phyloP scores from a whole-genome alignment of 1,140 invertebrate genomes.

The Zaprionus ornatus region DNA sequence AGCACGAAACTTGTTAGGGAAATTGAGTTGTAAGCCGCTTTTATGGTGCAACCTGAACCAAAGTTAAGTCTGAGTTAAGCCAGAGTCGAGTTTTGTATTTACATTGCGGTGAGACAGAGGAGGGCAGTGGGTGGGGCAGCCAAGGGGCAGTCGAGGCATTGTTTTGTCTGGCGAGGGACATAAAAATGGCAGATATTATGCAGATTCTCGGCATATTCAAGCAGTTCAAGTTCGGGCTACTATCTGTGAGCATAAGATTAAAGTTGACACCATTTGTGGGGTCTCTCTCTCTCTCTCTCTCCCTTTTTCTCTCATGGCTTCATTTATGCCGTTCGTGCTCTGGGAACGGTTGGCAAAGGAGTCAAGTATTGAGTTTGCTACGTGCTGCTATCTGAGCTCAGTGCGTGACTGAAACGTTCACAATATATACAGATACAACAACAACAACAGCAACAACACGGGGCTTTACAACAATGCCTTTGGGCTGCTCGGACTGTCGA shows the following conservation, averaged over 20 bases:
- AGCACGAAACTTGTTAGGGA: constrained; percentile 29
- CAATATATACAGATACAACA: constrained; percentile 14
- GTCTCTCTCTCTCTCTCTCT: neutral
- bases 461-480: constrained; percentile 29
- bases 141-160: neutral
- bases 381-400: constrained; percentile 61
- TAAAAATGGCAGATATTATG: constrained; percentile 41
- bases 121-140: neutral
- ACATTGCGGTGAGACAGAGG: neutral
- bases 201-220: constrained; percentile 41
- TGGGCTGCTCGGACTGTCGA: constrained; percentile 44
- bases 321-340: constrained; percentile 49
- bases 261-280: constrained; percentile 30
- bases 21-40: constrained; percentile 45
- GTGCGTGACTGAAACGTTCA: constrained; percentile 57
- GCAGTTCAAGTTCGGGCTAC: constrained; percentile 16
- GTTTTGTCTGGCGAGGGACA: constrained; percentile 13
- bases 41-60: constrained; percentile 20
- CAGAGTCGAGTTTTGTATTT: constrained; percentile 18
- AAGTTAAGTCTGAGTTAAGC: constrained; percentile 22
- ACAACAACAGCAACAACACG: constrained; percentile 7
- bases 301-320: constrained; percentile 5
- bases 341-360: constrained; percentile 8
- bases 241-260: constrained; percentile 19
- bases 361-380: constrained; percentile 45